Evolutionary conservation across 2,888 invertebrate species (phyloP).

Genomic region (Pristionchus entomophagus): DNA sequence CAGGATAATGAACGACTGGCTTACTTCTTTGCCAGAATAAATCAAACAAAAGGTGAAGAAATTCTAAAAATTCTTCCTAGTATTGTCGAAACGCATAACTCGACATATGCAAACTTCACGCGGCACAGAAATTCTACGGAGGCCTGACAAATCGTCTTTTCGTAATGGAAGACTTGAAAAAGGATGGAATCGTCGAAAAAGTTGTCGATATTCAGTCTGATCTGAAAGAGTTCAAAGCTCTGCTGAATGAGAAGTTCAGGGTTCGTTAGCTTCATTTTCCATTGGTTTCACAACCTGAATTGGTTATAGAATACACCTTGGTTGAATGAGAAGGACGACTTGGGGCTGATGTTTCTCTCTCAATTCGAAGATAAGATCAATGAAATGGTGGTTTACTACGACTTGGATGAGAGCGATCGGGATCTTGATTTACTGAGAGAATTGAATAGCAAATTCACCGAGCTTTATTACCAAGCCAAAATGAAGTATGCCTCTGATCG

Average conservation of each 20-base stretch:
- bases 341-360: too few relatives aligned
- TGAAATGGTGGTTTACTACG: background rate
- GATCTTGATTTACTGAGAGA: background rate
- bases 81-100: background rate
- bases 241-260: too few relatives aligned
- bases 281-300: too few relatives aligned
- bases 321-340: too few relatives aligned
- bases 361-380: background rate
- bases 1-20: background rate
- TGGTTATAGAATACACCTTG: background rate
- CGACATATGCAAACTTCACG: too few relatives aligned
- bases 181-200: too few relatives aligned
- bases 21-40: background rate
- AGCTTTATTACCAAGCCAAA: background rate
- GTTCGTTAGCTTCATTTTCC: too few relatives aligned
- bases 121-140: background rate
- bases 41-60: background rate
- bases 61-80: background rate
- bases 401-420: background rate
- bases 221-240: too few relatives aligned
- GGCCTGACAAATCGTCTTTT: background rate
- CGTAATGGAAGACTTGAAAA: too few relatives aligned
- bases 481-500: background rate
- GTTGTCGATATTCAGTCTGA: too few relatives aligned
- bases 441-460: background rate